Evolutionary conservation across 2,888 invertebrate genomes (phyloP).

Genomic region (Cantharis nigra): DNA sequence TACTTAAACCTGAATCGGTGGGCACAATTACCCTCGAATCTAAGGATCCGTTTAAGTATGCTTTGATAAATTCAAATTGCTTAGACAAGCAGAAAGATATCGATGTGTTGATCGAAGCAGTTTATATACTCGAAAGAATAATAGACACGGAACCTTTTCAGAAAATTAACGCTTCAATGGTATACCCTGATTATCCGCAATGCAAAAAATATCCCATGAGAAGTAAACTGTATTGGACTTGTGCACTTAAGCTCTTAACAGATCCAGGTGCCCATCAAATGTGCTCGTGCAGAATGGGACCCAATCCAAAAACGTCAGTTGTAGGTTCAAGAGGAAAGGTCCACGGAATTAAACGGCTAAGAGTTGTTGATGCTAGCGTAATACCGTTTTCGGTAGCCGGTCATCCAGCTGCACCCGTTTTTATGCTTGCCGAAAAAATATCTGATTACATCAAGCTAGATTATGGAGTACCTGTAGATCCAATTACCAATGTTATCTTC

Average conservation of each 20-base stretch:
- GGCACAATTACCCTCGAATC: conserved; percentile 41
- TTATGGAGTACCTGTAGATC: background rate
- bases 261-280: conserved; percentile 29
- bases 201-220: conserved; percentile 10
- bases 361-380: conserved; percentile 72
- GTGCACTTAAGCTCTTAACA: conserved; percentile 30
- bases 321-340: conserved; percentile 53
- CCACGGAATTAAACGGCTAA: conserved; percentile 66
- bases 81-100: conserved; percentile 58
- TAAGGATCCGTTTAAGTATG: conserved; percentile 41
- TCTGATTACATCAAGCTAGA: conserved; percentile 52
- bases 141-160: conserved; percentile 46
- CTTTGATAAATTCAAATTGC: conserved; percentile 40
- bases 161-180: conserved; percentile 4
- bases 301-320: conserved; percentile 22
- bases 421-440: conserved; percentile 71
- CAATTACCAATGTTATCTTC: background rate
- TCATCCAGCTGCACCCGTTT: conserved; percentile 69
- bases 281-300: conserved; percentile 36
- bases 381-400: conserved; percentile 69
- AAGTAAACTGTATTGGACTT: conserved; percentile 35
- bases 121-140: conserved; percentile 48
- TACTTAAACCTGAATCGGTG: conserved; percentile 29
- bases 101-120: conserved; percentile 64
- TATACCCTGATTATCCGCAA: conserved; percentile 41